Base-by-base conservation (phyloP, 2,888 invertebrate species). In the Pherbina coryleti region DNA sequence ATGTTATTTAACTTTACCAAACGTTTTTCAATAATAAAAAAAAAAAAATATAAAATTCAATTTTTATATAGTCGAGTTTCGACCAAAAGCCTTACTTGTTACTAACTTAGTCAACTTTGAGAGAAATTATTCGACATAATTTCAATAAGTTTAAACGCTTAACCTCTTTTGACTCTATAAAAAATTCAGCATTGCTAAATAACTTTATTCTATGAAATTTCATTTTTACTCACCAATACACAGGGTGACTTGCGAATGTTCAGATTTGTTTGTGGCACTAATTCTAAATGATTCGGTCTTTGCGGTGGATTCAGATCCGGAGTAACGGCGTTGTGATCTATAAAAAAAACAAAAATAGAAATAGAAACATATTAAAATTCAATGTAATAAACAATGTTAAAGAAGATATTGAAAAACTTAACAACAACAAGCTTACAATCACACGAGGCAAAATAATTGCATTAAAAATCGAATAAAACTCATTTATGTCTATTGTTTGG, bases 221-320 rank as follows among this genome's bases (percentile, higher is more conserved):
- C 5, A 9, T 60, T 28, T 22, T 11, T 49, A 86, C 87, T 86
- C 84, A 87, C 85, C 83, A 84, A 77, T 72, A 83, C 83, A 84
- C 83, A 84, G 72, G 85, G 83, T 79, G 87, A 84, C 84, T 89
- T 89, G 80, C 87, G 85, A 83, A 82, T 81, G 81, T 82, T 85
- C 53, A 85, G 84, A 84, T 85, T 88, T 79, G 88, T 83, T 79
- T 88, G 88, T 79, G 89, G 86, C 84, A 89, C 81, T 83, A 90
- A 84, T 83, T 90, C 90, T 86, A 89, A 85, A 84, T 89, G 90
- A 83, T 85, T 90, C 66, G 90, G 90, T 81, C 90, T 86, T 86
- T 89, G 89, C 82, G 87, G 86, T 82, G 86, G 85, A 83, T 84
- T 87, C 81, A 85, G 81, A 82, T 89, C 89, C 62, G 81, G 79